phyloP scores from a whole-genome alignment of 2,113 vertebrate genomes.

The Campylomormyrus numenius region DNA sequence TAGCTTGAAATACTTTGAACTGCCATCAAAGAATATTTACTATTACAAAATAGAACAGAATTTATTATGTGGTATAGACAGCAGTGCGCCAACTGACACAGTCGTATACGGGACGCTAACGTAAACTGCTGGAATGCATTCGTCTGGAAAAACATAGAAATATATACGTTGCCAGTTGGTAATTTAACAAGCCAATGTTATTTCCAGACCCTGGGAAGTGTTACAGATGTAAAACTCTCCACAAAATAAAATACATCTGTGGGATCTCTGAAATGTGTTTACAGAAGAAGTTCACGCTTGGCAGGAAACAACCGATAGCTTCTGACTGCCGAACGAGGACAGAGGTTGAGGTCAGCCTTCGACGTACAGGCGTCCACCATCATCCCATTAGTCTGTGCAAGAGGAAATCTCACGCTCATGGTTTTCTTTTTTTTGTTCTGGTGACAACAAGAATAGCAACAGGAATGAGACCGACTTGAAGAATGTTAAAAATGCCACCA shows the following conservation, averaged over 20 bases:
- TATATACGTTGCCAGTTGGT: neutral
- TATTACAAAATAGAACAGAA: neutral
- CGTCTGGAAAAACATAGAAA: neutral
- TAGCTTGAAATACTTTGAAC: constrained; percentile 4
- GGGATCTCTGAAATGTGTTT: neutral
- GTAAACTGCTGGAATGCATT: neutral
- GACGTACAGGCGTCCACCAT: neutral
- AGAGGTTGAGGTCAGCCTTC: neutral
- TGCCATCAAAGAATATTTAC: constrained; percentile 16
- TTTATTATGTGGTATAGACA: neutral
- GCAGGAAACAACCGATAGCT: neutral
- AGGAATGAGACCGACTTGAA: neutral
- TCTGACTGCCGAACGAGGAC: neutral
- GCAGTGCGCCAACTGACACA: neutral
- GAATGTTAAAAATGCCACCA: constrained; percentile 14
- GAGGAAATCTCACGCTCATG: neutral
- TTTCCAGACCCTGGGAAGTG: neutral
- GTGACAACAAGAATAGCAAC: constrained; percentile 1
- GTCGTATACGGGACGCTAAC: neutral
- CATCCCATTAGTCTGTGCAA: neutral
- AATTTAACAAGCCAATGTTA: neutral
- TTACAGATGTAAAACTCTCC: neutral
- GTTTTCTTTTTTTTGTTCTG: neutral
- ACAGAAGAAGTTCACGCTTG: neutral
- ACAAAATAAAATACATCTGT: neutral